Evolutionary conservation across 2,888 invertebrate genomes (phyloP).

Genomic region (Prosapia bicincta): DNA sequence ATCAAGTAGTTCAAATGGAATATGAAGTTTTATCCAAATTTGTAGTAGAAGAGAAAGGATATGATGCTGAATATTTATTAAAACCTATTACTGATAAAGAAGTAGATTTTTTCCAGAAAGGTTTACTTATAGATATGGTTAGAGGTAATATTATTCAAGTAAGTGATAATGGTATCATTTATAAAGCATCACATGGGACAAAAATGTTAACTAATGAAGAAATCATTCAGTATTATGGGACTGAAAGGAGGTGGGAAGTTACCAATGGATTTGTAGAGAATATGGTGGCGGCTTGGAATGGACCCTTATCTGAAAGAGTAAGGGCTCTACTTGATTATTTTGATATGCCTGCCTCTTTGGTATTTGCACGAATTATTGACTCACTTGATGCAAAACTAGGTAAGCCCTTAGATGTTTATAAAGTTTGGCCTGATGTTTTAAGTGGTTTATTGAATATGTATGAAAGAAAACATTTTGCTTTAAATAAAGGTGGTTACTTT

Average conservation of each 20-base stretch:
- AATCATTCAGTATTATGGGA: constrained; percentile 56
- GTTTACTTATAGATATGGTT: constrained; percentile 65
- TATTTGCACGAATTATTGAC: constrained; percentile 66
- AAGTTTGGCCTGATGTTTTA: constrained; percentile 62
- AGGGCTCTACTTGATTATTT: constrained; percentile 69
- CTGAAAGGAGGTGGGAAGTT: constrained; percentile 53
- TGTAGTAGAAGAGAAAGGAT: constrained; percentile 58
- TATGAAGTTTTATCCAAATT: constrained; percentile 59
- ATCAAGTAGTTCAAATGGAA: constrained; percentile 57
- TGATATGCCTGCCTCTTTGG: constrained; percentile 62
- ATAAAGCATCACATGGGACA: constrained; percentile 65
- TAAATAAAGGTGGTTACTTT: constrained; percentile 60
- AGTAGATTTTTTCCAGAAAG: constrained; percentile 66
- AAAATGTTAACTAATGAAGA: constrained; percentile 52
- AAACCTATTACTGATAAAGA: constrained; percentile 51
- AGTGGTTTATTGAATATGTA: constrained; percentile 60
- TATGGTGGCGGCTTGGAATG: constrained; percentile 60
- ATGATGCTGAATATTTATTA: constrained; percentile 50
- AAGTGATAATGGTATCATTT: constrained; percentile 56
- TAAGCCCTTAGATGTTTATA: constrained; percentile 46
- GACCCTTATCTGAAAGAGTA: constrained; percentile 55
- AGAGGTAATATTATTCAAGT: constrained; percentile 64
- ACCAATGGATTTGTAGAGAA: constrained; percentile 53
- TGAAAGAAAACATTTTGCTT: constrained; percentile 53
- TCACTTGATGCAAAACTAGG: constrained; percentile 53